Conservation (phyloP, 2,113 vertebrate species). For the Osmerus eperlanus region DNA sequence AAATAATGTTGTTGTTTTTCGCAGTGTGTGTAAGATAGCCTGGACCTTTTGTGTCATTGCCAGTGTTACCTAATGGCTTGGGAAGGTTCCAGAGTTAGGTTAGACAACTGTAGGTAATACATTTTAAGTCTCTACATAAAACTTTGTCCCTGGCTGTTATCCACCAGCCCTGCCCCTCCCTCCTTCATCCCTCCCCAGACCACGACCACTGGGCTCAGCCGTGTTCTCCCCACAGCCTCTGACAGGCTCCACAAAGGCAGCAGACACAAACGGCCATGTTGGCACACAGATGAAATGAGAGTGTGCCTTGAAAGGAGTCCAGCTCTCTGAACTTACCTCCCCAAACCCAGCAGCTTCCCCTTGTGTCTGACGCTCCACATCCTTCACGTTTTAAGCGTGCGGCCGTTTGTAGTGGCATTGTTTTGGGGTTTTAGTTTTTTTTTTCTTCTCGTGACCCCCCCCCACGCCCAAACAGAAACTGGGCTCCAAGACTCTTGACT, state of each 20-base stretch:
- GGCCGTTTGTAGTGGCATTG: background rate
- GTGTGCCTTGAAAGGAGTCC: constrained; percentile 46
- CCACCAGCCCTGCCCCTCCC: constrained; percentile 18
- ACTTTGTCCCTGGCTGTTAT: background rate
- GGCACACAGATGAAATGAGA: constrained; percentile 49
- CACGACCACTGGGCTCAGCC: background rate
- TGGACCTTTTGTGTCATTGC: background rate
- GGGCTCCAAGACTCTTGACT: no score
- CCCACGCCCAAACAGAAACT: no score
- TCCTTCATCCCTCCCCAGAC: constrained; percentile 5
- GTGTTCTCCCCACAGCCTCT: constrained; percentile 37
- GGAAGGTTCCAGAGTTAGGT: no score
- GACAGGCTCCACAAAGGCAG: constrained; percentile 60
- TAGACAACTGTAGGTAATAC: no score
- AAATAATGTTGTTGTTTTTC: constrained; percentile 26
- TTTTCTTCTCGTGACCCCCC: no score
- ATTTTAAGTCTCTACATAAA: background rate
- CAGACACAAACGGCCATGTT: constrained; percentile 36
- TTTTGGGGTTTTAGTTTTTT: background rate
- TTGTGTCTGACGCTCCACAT: background rate
- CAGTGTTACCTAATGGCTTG: background rate
- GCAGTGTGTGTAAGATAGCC: background rate
- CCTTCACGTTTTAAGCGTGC: background rate
- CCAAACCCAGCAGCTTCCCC: background rate
- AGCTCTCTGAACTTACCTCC: constrained; percentile 26